These are phyloP conservation scores for Hemibagrus wyckioides DNA, from an alignment of 2,113 vertebrate genomes.

Conservation along the genomic window DNA sequence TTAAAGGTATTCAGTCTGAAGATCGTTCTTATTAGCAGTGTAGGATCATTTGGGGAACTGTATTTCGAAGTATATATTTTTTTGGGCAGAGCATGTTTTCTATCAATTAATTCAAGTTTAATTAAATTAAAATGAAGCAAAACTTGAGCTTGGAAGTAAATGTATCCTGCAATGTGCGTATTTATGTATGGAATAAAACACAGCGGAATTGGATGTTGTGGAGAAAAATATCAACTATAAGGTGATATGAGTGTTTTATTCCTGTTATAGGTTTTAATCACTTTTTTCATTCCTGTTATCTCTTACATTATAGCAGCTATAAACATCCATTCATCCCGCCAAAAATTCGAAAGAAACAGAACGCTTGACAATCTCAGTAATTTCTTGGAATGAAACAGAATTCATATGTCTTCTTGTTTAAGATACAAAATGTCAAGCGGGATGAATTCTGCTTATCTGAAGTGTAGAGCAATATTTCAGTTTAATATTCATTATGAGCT, in stretches of 20 bases:
- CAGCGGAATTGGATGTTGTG: neutral
- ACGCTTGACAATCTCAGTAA: neutral
- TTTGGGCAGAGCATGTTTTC: neutral
- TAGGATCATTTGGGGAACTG: neutral
- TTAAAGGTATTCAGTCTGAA: neutral
- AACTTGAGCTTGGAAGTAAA: neutral
- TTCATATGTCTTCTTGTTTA: neutral
- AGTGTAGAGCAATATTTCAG: neutral
- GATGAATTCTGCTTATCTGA: neutral
- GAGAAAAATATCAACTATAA: neutral
- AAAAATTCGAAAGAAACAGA: neutral
- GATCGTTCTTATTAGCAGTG: neutral
- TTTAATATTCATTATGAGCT: neutral
- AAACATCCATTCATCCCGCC: neutral
- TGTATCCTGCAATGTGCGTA: neutral
- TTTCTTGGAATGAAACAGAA: neutral
- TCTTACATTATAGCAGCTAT: neutral
- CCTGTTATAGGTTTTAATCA: neutral
- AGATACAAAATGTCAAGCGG: neutral
- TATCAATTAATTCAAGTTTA: too few species aligned
- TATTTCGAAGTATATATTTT: neutral
- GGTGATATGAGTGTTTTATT: neutral
- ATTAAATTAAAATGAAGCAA: neutral
- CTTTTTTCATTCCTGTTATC: neutral
- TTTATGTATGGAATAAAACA: slow-evolving; percentile 2